Evolutionary conservation across 1,140 invertebrate species (phyloP), one percentile per base, ranked within the genome.

Genomic region (Helicoverpa armigera): DNA sequence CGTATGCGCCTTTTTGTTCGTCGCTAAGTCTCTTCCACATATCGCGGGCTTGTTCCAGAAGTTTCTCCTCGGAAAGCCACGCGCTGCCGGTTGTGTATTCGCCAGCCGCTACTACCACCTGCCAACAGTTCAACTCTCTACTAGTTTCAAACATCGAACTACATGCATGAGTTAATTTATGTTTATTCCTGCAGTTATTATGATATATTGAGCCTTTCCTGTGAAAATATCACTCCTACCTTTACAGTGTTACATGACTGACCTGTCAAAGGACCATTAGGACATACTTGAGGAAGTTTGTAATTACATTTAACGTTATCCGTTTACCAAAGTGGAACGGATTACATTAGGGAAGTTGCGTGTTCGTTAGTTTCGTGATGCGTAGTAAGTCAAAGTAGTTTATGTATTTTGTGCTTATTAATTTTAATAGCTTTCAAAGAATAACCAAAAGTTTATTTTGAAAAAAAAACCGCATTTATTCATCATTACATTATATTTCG

Each of bases 21-120:
- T 97, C 96, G 86, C 96, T 96, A 56, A 98, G 93, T 86, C 96
- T 95, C 80, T 96, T 96, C 97, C 97, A 98, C 97, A 98, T 98
- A 80, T 97, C 96, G 83, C 97, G 96, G 7, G 97, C 97, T 93
- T 98, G 97, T 85, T 97, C 96, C 63, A 97, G 90, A 84, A 98
- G 95, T 81, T 96, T 95, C 60, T 96, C 96, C 75, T 98, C 97
- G 56, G 96, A 96, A 9, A 97, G 94, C 97, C 97, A 98, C 1
- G 96, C 96, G 82, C 96, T 97, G 87, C 97, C 97, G 9, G 97
- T 96, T 2, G 97, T 96, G 84, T 97, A 97, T 93, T 98, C 97
- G 63, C 97, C 97, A 53, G 98, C 97, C 86, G 98, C 98, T 63
- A 98, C 97, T 16, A 98, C 96, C 58, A 97, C 92, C 92, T 94